Evolutionary conservation across 2,888 invertebrate species (phyloP).

Genomic region (Microctonus hyperodae): DNA sequence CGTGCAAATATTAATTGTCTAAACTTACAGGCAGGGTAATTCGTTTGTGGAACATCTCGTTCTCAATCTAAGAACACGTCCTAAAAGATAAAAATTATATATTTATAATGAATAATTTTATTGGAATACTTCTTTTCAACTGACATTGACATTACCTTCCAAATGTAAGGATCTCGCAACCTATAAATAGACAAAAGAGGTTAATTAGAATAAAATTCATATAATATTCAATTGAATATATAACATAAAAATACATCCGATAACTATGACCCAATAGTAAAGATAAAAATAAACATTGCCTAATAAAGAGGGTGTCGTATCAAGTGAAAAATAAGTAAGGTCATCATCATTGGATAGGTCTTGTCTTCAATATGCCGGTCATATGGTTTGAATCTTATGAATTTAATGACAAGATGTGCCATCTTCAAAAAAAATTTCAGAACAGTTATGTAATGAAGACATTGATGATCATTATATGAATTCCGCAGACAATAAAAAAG

Average conservation of each 20-base stretch:
- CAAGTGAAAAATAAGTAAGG: conserved; percentile 16
- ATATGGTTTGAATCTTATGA: background rate
- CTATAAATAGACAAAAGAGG: conserved; percentile 45
- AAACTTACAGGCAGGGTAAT: conserved; percentile 50
- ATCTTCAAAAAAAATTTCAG: conserved; percentile 8
- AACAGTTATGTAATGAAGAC: conserved; percentile 21
- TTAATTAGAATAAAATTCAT: background rate
- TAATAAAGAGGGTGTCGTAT: conserved; percentile 10
- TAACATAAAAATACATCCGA: background rate
- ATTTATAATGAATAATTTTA: conserved; percentile 30
- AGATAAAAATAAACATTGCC: conserved; percentile 39
- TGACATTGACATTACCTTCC: conserved; percentile 41
- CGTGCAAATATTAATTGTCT: conserved; percentile 2
- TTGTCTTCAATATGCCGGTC: conserved; percentile 11
- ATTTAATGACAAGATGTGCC: conserved; percentile 19
- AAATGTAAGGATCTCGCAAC: conserved; percentile 52
- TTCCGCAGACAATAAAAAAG: background rate
- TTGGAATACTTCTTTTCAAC: conserved; percentile 33
- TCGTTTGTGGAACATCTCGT: conserved; percentile 46
- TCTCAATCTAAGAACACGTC: conserved; percentile 49
- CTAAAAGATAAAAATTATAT: conserved; percentile 43
- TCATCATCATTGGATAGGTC: conserved; percentile 5
- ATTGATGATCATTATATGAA: background rate
- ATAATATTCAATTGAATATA: background rate
- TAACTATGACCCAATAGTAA: background rate